Percentiles rank a stretch among this genome's conserved stretches.
Evolutionary conservation across 2,113 vertebrate species (phyloP).

Genomic region (Solea senegalensis): DNA sequence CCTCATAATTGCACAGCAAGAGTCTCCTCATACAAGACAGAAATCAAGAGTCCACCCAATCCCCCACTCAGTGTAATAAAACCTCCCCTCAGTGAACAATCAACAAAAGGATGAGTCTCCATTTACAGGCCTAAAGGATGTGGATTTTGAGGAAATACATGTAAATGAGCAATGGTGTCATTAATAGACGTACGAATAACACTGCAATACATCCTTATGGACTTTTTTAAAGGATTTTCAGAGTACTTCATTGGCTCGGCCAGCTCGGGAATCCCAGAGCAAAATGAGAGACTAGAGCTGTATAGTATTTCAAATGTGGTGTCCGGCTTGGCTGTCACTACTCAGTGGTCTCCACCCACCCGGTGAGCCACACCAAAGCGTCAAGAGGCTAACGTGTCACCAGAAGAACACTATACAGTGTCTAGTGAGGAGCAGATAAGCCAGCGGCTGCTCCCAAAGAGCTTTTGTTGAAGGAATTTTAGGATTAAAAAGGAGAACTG

Average conservation of each 20-base stretch:
- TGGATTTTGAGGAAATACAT: conserved; percentile 12
- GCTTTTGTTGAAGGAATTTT: conserved; percentile 56
- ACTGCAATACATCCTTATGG: too few relatives aligned
- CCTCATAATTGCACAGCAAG: background rate
- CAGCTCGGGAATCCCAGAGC: background rate
- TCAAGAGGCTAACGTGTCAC: conserved; percentile 27
- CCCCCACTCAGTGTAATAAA: background rate
- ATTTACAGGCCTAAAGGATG: conserved; percentile 26
- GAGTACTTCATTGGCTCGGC: background rate
- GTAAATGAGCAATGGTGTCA: conserved; percentile 23
- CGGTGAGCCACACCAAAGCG: conserved; percentile 54
- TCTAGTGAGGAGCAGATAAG: conserved; percentile 29
- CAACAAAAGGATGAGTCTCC: conserved; percentile 10
- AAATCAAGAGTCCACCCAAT: background rate
- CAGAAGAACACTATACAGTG: conserved; percentile 45
- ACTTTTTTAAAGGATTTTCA: background rate
- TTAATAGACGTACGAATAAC: too few relatives aligned
- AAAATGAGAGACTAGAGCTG: conserved; percentile 35
- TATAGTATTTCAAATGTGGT: conserved; percentile 29
- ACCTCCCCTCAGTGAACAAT: background rate
- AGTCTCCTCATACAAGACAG: background rate
- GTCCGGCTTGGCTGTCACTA: conserved; percentile 51
- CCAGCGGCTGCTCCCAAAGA: conserved; percentile 26
- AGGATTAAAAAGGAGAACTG: conserved; percentile 49
- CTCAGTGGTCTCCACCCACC: conserved; percentile 57